Conservation (phyloP, 2,888 invertebrate species). For the Polydrusus tereticollis region DNA sequence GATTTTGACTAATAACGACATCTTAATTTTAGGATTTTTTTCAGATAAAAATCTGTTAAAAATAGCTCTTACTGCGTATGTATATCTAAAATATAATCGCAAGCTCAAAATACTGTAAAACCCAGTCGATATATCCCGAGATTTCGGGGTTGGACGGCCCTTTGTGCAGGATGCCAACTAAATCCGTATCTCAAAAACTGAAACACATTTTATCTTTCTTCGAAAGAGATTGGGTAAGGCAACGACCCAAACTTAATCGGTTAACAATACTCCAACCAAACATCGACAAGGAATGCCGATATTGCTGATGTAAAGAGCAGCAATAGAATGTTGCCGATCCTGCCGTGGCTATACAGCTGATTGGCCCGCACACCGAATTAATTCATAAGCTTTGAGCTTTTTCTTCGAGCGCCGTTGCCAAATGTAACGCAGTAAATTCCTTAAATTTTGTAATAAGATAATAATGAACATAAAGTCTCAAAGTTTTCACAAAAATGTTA, state of each 20-base stretch:
- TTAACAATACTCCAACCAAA: conserved; percentile 10
- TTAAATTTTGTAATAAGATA: neutral
- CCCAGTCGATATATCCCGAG: no score
- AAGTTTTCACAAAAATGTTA: no score
- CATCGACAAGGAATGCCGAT: conserved; percentile 2
- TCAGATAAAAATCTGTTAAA: no score
- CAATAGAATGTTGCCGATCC: conserved; percentile 9
- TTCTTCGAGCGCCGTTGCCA: conserved; percentile 4
- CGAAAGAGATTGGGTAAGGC: neutral
- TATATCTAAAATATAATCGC: no score
- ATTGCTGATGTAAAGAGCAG: neutral
- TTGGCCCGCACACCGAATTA: conserved; percentile 9
- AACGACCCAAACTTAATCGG: conserved; percentile 4
- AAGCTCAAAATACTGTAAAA: no score
- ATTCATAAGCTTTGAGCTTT: conserved; percentile 9
- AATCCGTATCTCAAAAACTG: neutral
- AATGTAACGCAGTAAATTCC: neutral
- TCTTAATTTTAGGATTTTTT: no score
- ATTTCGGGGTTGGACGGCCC: no score
- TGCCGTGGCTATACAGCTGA: neutral
- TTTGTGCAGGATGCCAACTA: neutral
- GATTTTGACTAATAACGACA: no score
- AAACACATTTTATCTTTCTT: neutral
- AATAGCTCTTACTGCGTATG: no score
- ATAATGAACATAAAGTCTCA: no score